phyloP scores from a whole-genome alignment of 2,888 invertebrate species.

The Hecatera dysodea region DNA sequence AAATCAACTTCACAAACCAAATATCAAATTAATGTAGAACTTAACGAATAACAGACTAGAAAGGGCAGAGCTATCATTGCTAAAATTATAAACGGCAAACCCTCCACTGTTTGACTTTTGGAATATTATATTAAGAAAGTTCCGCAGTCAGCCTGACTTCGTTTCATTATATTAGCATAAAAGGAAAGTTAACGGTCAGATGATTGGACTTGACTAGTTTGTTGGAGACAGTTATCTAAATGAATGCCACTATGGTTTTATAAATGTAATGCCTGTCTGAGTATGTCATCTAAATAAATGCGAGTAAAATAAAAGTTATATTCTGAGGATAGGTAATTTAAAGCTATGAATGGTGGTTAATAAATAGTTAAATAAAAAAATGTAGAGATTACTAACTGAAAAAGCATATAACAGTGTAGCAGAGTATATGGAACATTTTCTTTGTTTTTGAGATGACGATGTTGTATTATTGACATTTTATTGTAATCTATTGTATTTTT shows the following conservation, averaged over 20 bases:
- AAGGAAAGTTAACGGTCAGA: conserved; percentile 77
- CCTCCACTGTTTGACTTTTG: conserved; percentile 76
- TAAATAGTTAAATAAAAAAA: neutral
- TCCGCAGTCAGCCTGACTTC: conserved; percentile 65
- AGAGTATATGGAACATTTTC: too few species aligned
- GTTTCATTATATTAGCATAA: conserved; percentile 79
- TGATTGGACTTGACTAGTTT: conserved; percentile 67
- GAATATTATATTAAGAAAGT: conserved; percentile 82
- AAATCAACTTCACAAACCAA: conserved; percentile 38
- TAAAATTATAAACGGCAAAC: conserved; percentile 75
- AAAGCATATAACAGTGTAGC: too few species aligned
- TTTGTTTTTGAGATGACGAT: too few species aligned
- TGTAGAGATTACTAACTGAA: too few species aligned
- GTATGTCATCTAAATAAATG: conserved; percentile 25
- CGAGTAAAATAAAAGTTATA: conserved; percentile 9
- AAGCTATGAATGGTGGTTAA: neutral
- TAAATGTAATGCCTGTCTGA: conserved; percentile 39
- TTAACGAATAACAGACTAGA: conserved; percentile 60
- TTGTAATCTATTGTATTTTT: too few species aligned
- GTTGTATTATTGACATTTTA: too few species aligned
- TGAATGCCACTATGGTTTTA: conserved; percentile 53
- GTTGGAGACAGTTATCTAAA: conserved; percentile 59
- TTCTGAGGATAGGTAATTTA: conserved; percentile 13
- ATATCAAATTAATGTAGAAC: conserved; percentile 50
- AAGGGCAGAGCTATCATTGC: conserved; percentile 65